Evolutionary conservation across 2,888 invertebrate genomes (phyloP).

Genomic region (Epistrophe eligans): DNA sequence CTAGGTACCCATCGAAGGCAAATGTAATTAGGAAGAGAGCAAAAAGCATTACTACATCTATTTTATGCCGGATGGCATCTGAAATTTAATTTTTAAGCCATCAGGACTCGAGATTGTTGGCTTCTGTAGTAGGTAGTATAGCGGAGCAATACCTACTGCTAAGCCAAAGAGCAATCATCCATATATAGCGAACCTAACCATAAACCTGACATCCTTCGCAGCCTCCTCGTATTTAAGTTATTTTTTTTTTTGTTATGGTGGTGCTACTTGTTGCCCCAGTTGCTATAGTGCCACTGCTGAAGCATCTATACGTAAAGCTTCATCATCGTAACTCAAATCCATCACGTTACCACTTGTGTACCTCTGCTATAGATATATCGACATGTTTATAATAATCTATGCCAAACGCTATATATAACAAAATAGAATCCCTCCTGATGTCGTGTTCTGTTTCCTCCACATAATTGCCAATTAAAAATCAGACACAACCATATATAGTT

Average conservation of each 20-base stretch:
- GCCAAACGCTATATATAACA: neutral
- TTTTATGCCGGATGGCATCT: slow-evolving; percentile 68
- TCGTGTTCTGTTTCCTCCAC: slow-evolving; percentile 25
- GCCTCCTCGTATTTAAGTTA: slow-evolving; percentile 10
- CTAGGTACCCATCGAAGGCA: slow-evolving; percentile 26
- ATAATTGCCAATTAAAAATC: slow-evolving; percentile 43
- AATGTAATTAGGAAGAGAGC: slow-evolving; percentile 59
- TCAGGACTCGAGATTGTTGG: slow-evolving; percentile 20
- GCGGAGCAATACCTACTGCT: neutral
- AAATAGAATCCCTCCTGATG: neutral
- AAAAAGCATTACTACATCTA: slow-evolving; percentile 54
- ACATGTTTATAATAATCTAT: neutral
- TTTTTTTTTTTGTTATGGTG: neutral
- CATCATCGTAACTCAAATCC: slow-evolving; percentile 27
- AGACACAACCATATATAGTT: neutral
- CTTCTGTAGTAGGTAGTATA: too few relatives aligned
- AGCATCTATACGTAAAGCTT: slow-evolving; percentile 1
- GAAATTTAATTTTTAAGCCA: slow-evolving; percentile 58
- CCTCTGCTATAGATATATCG: neutral
- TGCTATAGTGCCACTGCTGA: neutral
- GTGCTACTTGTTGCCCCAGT: slow-evolving; percentile 44
- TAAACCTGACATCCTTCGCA: slow-evolving; percentile 48
- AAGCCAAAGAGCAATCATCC: slow-evolving; percentile 45
- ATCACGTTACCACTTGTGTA: slow-evolving; percentile 25
- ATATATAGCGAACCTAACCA: slow-evolving; percentile 48